phyloP scores from a whole-genome alignment of 2,888 invertebrate species.

The Drosophila setosimentum region DNA sequence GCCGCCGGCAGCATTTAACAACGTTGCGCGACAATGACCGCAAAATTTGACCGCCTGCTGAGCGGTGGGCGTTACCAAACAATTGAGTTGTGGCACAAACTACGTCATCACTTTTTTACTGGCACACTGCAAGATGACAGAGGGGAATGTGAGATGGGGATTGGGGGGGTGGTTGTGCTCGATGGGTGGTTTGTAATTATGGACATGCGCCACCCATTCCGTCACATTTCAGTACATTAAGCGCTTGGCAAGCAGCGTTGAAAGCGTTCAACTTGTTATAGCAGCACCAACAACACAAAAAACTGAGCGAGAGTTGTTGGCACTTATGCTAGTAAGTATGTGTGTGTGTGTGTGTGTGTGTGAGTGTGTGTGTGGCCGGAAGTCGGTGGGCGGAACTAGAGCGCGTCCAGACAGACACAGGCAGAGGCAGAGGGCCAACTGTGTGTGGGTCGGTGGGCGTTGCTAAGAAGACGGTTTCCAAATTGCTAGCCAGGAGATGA shows the following conservation, averaged over 20 bases:
- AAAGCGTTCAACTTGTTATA: conserved; percentile 51
- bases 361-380: conserved; percentile 54
- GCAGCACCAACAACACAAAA: conserved; percentile 60
- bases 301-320: conserved; percentile 60
- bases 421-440: conserved; percentile 46
- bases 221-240: conserved; percentile 55
- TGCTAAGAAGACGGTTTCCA: conserved; percentile 52
- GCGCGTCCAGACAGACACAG: conserved; percentile 74
- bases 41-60: conserved; percentile 63
- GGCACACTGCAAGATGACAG: conserved; percentile 15
- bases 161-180: conserved; percentile 18
- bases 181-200: conserved; percentile 79
- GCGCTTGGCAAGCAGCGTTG: conserved; percentile 28
- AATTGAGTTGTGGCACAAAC: conserved; percentile 74
- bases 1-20: conserved; percentile 50
- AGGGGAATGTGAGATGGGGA: not conserved
- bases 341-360: not conserved
- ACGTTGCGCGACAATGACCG: conserved; percentile 60
- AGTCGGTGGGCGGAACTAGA: conserved; percentile 80
- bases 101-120: conserved; percentile 79
- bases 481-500: conserved; percentile 59
- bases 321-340: conserved; percentile 53
- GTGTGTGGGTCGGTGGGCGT: conserved; percentile 60
- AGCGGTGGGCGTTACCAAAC: conserved; percentile 75
- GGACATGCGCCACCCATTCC: conserved; percentile 71